These are phyloP conservation scores for Columba janthina DNA, from an alignment of 2,113 vertebrate species.

Conservation along the genomic window DNA sequence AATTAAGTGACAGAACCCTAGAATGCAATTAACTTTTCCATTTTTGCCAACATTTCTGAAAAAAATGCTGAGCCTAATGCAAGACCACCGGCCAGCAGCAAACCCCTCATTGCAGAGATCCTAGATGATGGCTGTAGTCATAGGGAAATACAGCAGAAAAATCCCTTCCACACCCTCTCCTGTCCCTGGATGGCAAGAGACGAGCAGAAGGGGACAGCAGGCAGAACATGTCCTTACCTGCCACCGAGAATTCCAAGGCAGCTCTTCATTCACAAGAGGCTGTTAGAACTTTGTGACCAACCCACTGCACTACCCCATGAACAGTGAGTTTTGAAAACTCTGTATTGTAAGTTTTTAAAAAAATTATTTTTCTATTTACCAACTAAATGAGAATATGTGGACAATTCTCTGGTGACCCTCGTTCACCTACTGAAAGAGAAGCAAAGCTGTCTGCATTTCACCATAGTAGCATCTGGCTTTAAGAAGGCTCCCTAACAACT, in stretches of 20 bases:
- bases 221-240: neutral
- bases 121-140: neutral
- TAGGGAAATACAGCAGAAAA: neutral
- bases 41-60: neutral
- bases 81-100: neutral
- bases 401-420: neutral
- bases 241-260: neutral
- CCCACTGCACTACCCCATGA: neutral
- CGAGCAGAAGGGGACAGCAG: neutral
- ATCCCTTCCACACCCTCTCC: neutral
- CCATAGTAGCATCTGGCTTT: neutral
- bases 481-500: neutral
- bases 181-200: neutral
- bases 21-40: neutral
- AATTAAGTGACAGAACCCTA: neutral
- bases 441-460: neutral
- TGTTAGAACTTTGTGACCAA: neutral
- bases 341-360: neutral
- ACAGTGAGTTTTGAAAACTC: neutral
- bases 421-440: accelerated
- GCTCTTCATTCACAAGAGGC: neutral
- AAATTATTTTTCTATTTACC: neutral
- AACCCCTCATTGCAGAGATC: neutral
- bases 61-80: neutral
- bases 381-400: accelerated